Evolutionary conservation across 1,140 invertebrate species (phyloP).

Genomic region (Caenorhabditis briggsae): DNA sequence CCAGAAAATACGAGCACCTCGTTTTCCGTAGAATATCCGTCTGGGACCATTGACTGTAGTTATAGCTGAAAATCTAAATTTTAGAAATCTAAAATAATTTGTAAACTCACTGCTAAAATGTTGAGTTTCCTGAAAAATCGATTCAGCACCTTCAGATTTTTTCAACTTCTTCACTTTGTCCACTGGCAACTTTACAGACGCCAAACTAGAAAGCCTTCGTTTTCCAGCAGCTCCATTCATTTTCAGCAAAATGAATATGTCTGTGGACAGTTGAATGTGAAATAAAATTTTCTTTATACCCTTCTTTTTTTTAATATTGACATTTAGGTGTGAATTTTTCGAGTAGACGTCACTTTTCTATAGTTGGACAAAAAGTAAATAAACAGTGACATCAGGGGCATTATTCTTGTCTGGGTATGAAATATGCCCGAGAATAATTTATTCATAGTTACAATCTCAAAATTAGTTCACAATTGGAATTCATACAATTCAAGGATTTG

Average conservation of each 20-base stretch:
- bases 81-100: not conserved
- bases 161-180: slow-evolving; percentile 17
- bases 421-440: too few relatives aligned
- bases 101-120: slow-evolving; percentile 47
- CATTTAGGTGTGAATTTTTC: too few relatives aligned
- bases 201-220: slow-evolving; percentile 11
- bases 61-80: slow-evolving; percentile 24
- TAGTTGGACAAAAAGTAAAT: too few relatives aligned
- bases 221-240: slow-evolving; percentile 2
- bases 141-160: slow-evolving; percentile 44
- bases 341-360: too few relatives aligned
- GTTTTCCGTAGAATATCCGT: slow-evolving; percentile 44
- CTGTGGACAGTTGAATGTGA: too few relatives aligned
- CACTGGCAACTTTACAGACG: slow-evolving; percentile 15
- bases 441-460: too few relatives aligned
- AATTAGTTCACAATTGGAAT: too few relatives aligned
- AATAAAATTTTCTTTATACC: too few relatives aligned
- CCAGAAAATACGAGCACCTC: slow-evolving; percentile 47
- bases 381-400: too few relatives aligned
- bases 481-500: too few relatives aligned
- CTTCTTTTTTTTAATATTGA: too few relatives aligned
- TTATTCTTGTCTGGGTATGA: too few relatives aligned
- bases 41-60: slow-evolving; percentile 56
- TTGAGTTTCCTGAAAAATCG: slow-evolving; percentile 45
- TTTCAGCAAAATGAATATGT: not conserved